phyloP scores from a whole-genome alignment of 1,140 invertebrate genomes.

The Latrodectus geometricus region DNA sequence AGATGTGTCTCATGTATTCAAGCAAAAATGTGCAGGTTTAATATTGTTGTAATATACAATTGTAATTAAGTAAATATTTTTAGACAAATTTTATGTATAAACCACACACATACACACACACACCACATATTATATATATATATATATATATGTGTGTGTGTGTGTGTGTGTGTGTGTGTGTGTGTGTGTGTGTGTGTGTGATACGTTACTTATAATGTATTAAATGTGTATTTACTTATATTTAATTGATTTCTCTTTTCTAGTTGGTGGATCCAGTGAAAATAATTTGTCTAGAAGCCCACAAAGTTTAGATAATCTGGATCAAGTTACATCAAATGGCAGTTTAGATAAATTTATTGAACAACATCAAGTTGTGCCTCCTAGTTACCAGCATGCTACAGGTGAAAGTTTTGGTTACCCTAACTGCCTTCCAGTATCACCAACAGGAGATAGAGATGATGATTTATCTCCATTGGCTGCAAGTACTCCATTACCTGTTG shows the following conservation, averaged over 20 bases:
- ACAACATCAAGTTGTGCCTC: slow-evolving; percentile 56
- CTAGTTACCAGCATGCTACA: slow-evolving; percentile 60
- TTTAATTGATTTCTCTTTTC: background rate
- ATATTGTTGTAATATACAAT: too few species aligned
- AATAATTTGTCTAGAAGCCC: slow-evolving; percentile 43
- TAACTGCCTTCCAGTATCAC: slow-evolving; percentile 30
- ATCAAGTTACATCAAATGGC: slow-evolving; percentile 50
- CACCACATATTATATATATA: too few species aligned
- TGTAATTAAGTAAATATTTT: too few species aligned
- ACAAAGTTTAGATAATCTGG: slow-evolving; percentile 49
- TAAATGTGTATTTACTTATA: too few species aligned
- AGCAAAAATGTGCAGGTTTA: too few species aligned
- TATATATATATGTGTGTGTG: too few species aligned
- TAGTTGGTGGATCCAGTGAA: slow-evolving; percentile 46
- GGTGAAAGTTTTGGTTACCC: slow-evolving; percentile 52
- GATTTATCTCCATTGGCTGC: slow-evolving; percentile 13
- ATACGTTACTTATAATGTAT: too few species aligned
- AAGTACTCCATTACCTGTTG: slow-evolving; percentile 46
- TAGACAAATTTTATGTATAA: too few species aligned
- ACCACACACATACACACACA: too few species aligned
- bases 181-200: too few species aligned
- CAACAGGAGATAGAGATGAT: slow-evolving; percentile 4
- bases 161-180: too few species aligned
- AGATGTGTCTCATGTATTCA: too few species aligned
- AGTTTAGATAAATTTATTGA: slow-evolving; percentile 56